phyloP scores from a whole-genome alignment of 2,113 vertebrate species.

The Percopsis transmontana region DNA sequence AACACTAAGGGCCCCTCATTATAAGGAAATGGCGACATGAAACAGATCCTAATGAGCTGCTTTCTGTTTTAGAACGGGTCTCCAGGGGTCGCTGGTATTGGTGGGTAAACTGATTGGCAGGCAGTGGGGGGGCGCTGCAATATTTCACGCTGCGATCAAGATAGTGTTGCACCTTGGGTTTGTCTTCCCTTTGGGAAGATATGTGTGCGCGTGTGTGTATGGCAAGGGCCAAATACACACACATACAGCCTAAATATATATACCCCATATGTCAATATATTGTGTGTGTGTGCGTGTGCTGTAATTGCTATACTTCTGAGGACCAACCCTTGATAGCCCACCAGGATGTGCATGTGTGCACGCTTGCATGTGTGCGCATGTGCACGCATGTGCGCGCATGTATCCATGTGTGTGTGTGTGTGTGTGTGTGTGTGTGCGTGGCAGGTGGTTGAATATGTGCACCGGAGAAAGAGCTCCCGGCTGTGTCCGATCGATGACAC shows the following conservation, averaged over 20 bases:
- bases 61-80: conserved; percentile 58
- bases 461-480: neutral
- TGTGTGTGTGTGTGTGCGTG: neutral
- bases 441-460: neutral
- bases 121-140: conserved; percentile 18
- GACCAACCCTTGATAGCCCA: too few species aligned
- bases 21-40: conserved; percentile 60
- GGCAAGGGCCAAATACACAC: neutral
- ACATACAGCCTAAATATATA: too few species aligned
- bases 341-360: neutral
- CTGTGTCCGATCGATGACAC: neutral
- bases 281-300: neutral
- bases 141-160: conserved; percentile 52
- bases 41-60: conserved; percentile 71
- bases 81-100: conserved; percentile 62
- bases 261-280: neutral
- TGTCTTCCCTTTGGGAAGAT: conserved; percentile 23
- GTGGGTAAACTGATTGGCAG: conserved; percentile 71
- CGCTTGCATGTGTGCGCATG: neutral
- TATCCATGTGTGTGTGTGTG: neutral
- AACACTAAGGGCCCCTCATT: conserved; percentile 71
- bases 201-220: conserved; percentile 27
- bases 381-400: neutral
- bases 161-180: conserved; percentile 47
- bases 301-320: neutral